A percentile compares a stretch with the other conserved stretches of the same genome.
Conservation (phyloP, 1,140 invertebrate species). For the Drosophila asahinai region DNA sequence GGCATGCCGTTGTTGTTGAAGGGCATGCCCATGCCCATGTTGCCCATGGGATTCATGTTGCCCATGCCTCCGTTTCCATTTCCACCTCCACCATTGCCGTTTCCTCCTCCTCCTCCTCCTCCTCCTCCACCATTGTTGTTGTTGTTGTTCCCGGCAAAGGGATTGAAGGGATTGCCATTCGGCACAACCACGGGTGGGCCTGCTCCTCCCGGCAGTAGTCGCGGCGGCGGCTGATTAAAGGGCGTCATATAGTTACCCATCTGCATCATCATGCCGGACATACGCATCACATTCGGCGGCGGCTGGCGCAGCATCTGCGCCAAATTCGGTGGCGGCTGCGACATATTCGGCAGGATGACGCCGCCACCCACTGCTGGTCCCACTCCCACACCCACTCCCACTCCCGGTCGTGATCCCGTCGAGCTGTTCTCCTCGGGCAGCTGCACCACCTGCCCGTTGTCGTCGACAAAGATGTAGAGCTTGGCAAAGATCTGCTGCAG, state of each 20-base stretch:
- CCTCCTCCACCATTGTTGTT: neutral
- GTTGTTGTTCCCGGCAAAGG: constrained; percentile 57
- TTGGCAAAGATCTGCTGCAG: constrained; percentile 87
- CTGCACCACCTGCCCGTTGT: constrained; percentile 86
- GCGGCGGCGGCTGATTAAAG: constrained; percentile 77
- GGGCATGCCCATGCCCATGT: constrained; percentile 36
- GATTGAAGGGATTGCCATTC: constrained; percentile 86
- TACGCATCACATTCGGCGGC: constrained; percentile 63
- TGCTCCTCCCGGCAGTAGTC: neutral
- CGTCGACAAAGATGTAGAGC: constrained; percentile 86
- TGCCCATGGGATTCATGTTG: constrained; percentile 34
- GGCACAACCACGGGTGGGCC: constrained; percentile 50
- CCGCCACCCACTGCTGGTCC: neutral
- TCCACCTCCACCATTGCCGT: neutral
- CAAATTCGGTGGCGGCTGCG: constrained; percentile 66
- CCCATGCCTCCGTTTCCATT: constrained; percentile 27
- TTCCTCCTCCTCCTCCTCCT: constrained; percentile 6
- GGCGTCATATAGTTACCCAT: constrained; percentile 74
- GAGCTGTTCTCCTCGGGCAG: constrained; percentile 73
- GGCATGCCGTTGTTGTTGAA: constrained; percentile 28
- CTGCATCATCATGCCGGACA: constrained; percentile 55
- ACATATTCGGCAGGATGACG: constrained; percentile 59
- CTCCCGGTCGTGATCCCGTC: neutral
- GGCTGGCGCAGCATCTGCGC: constrained; percentile 67
- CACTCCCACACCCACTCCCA: neutral